These are phyloP conservation scores for Meandrina meandrites DNA, from an alignment of 92 coral and sea anemone species.

Conservation along the genomic window DNA sequence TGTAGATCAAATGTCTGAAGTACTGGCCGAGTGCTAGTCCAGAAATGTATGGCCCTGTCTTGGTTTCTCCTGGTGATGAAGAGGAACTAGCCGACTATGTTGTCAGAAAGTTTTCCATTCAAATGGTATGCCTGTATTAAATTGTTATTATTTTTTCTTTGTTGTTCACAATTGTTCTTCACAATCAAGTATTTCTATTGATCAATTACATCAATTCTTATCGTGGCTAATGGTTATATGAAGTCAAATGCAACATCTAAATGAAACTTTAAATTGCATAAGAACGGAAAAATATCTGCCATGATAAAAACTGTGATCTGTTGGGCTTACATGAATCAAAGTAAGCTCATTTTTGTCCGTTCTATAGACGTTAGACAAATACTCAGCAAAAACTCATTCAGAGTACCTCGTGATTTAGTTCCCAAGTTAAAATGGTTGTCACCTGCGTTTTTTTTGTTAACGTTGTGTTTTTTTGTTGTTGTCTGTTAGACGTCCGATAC, in stretches of 20 bases:
- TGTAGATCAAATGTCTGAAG: slow-evolving; percentile 88
- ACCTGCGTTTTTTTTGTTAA: not conserved
- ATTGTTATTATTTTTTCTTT: not conserved
- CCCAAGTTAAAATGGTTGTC: not conserved
- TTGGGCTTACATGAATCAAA: too few species aligned
- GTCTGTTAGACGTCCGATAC: slow-evolving; percentile 49
- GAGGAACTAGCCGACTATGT: slow-evolving; percentile 94
- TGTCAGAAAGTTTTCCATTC: slow-evolving; percentile 83
- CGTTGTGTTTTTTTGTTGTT: not conserved
- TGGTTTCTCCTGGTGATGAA: slow-evolving; percentile 88
- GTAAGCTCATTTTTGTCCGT: too few species aligned
- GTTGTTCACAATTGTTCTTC: not conserved
- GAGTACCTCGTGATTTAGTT: too few species aligned
- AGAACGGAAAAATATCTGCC: too few species aligned
- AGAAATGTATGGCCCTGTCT: slow-evolving; percentile 88
- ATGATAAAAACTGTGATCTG: too few species aligned
- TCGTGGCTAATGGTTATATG: too few species aligned
- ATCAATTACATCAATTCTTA: too few species aligned
- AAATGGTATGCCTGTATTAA: slow-evolving; percentile 64
- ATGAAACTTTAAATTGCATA: too few species aligned
- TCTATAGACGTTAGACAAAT: too few species aligned
- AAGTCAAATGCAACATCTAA: too few species aligned
- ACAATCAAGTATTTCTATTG: too few species aligned
- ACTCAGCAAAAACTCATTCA: too few species aligned
- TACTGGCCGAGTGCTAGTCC: slow-evolving; percentile 97